A percentile compares a stretch with the other conserved stretches of the same genome.
phyloP scores from a whole-genome alignment of 2,888 invertebrate genomes.

The Acleris literana region DNA sequence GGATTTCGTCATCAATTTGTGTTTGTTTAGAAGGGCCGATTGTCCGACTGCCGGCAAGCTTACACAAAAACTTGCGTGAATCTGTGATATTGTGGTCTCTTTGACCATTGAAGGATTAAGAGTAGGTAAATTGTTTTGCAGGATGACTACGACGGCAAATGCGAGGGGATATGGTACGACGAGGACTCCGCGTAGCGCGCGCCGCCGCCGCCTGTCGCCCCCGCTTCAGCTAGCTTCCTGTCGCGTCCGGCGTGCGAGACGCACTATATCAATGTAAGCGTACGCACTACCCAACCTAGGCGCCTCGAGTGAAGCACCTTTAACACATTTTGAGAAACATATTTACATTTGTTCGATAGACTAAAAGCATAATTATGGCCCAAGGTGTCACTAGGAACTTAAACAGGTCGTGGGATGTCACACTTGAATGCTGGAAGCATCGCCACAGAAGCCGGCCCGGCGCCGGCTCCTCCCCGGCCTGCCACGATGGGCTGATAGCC shows the following conservation, averaged over 20 bases:
- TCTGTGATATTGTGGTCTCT: neutral
- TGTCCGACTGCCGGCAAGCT: too few species aligned
- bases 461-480: constrained; percentile 9
- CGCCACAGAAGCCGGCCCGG: constrained; percentile 10
- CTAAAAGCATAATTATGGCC: constrained; percentile 20
- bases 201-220: constrained; percentile 45
- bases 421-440: constrained; percentile 24
- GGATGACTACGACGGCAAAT: constrained; percentile 78
- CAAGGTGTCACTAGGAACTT: constrained; percentile 20
- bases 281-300: constrained; percentile 1
- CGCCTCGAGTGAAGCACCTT: constrained; percentile 14
- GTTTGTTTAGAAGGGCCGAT: too few species aligned
- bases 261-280: constrained; percentile 17
- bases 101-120: neutral
- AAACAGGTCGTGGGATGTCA: constrained; percentile 13
- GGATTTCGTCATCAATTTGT: too few species aligned
- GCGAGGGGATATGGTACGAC: constrained; percentile 78
- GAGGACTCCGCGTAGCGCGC: constrained; percentile 76
- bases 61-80: too few species aligned
- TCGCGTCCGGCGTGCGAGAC: constrained; percentile 3
- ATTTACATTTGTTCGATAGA: constrained; percentile 32
- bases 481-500: constrained; percentile 5
- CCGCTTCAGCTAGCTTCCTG: constrained; percentile 21
- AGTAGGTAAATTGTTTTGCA: constrained; percentile 45
- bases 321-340: constrained; percentile 27